Evolutionary conservation across 2,888 invertebrate genomes (phyloP), one percentile per base, ranked within the genome.

Genomic region (Petrolisthes manimaculis): DNA sequence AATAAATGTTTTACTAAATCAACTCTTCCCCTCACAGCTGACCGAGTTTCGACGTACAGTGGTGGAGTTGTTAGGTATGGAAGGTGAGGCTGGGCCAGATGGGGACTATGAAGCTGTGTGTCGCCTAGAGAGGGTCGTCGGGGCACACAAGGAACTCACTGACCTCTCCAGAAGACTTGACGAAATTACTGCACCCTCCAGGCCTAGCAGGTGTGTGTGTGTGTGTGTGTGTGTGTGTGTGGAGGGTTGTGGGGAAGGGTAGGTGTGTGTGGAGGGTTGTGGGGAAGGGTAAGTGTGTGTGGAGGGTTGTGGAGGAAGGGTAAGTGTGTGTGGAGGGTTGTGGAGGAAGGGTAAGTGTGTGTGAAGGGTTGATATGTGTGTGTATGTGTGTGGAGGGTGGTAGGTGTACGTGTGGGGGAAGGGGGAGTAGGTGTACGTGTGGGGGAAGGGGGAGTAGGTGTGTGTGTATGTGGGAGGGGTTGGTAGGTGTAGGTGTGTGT

Each of bases 81-180:
- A 84, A 8, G 86, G 84, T 6, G 86, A 80, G 21, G 77, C 82
- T 0, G 89, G 86, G 0, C 75, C 69, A 4, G 83, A 81, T 54
- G 86, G 86, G 9, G 89, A 89, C 55, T 84, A 86, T 21, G 87
- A 89, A 56, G 84, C 89, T 6, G 79, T 89, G 24, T 86, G 84
- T 81, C 84, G 86, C n/a, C 86, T 89, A 81, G 89, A 89, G 53
- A 54, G 86, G 67, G 37, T 89, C 5, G 86, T 89, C 5, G 83
- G 84, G 12, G 82, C 89, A 4, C 86, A 89, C 61, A 83, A 84
- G 69, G 89, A 89, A 74, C 82, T 89, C 4, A 89, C 54, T 6
- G 89, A 89, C 77, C 82, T 89, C 12, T 89, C 89, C 5, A 24
- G 86, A 51, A 53, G 86, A 6, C 55, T 89, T 3, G 89, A 89